A percentile compares a stretch with the other conserved stretches of the same genome.
These are phyloP conservation scores for Brachionus rubens DNA, from an alignment of 1,140 invertebrate species.

Conservation along the genomic window DNA sequence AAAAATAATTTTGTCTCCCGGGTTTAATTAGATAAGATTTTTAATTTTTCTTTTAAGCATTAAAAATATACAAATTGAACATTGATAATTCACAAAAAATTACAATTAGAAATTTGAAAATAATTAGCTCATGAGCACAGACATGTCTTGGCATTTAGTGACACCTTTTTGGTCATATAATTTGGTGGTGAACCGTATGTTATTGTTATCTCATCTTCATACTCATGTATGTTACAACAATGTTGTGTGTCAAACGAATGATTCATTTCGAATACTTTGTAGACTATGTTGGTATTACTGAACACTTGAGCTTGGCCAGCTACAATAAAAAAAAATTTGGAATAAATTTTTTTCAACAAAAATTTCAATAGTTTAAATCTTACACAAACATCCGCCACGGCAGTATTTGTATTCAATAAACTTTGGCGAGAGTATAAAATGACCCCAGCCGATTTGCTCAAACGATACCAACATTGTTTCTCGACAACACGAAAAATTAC, in stretches of 20 bases:
- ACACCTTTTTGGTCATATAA: slow-evolving; percentile 24
- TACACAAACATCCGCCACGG: slow-evolving; percentile 36
- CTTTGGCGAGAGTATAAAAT: slow-evolving; percentile 25
- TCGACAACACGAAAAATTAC: slow-evolving; percentile 28
- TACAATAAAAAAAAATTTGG: neutral
- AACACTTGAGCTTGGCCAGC: slow-evolving; percentile 1
- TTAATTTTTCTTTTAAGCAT: too few species aligned
- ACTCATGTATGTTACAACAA: slow-evolving; percentile 33
- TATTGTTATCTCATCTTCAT: slow-evolving; percentile 30
- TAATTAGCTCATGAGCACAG: slow-evolving; percentile 39
- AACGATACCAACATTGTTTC: slow-evolving; percentile 5
- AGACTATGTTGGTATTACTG: slow-evolving; percentile 30
- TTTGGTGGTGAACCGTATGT: slow-evolving; percentile 32
- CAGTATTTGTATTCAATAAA: slow-evolving; percentile 45
- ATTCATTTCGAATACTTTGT: slow-evolving; percentile 18
- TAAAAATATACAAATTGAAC: slow-evolving; percentile 13
- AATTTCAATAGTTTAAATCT: too few species aligned
- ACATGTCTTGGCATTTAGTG: slow-evolving; percentile 36
- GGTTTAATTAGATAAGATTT: too few species aligned
- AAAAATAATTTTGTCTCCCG: too few species aligned
- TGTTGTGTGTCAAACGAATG: slow-evolving; percentile 3
- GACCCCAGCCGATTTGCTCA: slow-evolving; percentile 28
- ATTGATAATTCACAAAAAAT: slow-evolving; percentile 15
- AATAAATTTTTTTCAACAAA: neutral
- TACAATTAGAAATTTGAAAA: neutral